phyloP scores from a whole-genome alignment of 2,888 invertebrate genomes.

The Poecilus cupreus region DNA sequence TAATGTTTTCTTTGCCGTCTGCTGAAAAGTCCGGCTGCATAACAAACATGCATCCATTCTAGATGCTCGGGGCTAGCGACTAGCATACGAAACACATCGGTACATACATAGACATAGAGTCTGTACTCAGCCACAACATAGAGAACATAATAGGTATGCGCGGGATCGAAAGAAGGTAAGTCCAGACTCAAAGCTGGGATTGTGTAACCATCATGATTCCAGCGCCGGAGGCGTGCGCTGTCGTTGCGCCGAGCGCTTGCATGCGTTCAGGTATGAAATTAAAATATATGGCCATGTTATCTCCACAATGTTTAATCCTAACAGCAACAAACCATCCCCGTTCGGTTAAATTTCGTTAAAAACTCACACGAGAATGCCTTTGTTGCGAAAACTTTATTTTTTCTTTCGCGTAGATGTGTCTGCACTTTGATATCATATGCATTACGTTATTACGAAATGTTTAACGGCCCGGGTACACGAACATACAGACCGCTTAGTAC shows the following conservation, averaged over 20 bases:
- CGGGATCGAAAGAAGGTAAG: constrained; percentile 5
- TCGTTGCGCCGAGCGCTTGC: not conserved
- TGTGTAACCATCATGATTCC: not conserved
- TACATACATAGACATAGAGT: too few relatives aligned
- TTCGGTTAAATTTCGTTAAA: constrained; percentile 41
- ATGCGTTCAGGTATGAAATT: constrained; percentile 50
- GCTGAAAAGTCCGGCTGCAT: too few relatives aligned
- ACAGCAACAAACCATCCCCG: constrained; percentile 14
- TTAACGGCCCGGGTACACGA: not conserved
- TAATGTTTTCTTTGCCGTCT: too few relatives aligned
- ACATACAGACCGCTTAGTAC: too few relatives aligned
- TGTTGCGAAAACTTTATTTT: not conserved
- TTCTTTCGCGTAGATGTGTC: not conserved
- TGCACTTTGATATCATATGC: not conserved
- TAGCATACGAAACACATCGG: too few relatives aligned
- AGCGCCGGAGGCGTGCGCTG: not conserved
- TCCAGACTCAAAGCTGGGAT: not conserved
- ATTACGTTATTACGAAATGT: not conserved
- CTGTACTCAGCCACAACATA: not conserved
- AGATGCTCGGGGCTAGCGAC: too few relatives aligned
- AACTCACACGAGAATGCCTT: constrained; percentile 20
- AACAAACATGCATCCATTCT: too few relatives aligned
- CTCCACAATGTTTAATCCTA: constrained; percentile 42
- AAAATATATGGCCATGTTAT: constrained; percentile 51
- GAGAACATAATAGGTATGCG: not conserved